A percentile compares a stretch with the other conserved stretches of the same genome.
Evolutionary conservation across 2,888 invertebrate genomes (phyloP).

Genomic region (Microchrysa polita): DNA sequence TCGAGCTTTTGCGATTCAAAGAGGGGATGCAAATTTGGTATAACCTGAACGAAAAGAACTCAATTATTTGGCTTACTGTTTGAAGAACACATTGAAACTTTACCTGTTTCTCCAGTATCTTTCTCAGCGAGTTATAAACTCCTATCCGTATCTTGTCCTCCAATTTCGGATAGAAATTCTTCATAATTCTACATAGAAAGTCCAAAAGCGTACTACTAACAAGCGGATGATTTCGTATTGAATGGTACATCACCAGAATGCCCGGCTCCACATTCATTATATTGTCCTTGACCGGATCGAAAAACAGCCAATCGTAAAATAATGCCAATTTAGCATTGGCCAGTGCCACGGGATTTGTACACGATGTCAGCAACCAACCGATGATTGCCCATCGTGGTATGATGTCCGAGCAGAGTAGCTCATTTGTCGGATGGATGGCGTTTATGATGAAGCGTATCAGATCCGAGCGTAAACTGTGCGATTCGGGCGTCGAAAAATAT

Average conservation of each 20-base stretch:
- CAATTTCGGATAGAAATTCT: constrained; percentile 61
- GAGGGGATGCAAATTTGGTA: constrained; percentile 72
- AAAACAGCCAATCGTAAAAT: constrained; percentile 79
- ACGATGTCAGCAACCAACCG: constrained; percentile 75
- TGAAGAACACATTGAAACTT: not conserved
- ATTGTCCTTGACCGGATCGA: constrained; percentile 72
- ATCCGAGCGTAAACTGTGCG: constrained; percentile 74
- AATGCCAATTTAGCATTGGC: constrained; percentile 75
- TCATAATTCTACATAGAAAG: constrained; percentile 74
- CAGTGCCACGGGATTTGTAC: constrained; percentile 72
- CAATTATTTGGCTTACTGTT: constrained; percentile 9
- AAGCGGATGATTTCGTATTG: constrained; percentile 72
- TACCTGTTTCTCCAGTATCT: constrained; percentile 78
- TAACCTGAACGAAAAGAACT: constrained; percentile 58
- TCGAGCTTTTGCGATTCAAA: constrained; percentile 71
- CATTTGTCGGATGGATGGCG: constrained; percentile 76
- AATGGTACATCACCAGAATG: constrained; percentile 76
- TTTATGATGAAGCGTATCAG: constrained; percentile 75
- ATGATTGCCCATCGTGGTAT: constrained; percentile 78
- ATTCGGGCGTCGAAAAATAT: constrained; percentile 74
- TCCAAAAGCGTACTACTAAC: constrained; percentile 73
- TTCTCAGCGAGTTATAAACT: constrained; percentile 62
- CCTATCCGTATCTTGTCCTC: constrained; percentile 65
- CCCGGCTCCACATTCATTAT: constrained; percentile 79
- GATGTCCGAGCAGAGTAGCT: constrained; percentile 74